Conservation (phyloP, 2,113 vertebrate genomes). For the Malaclemys terrapin region DNA sequence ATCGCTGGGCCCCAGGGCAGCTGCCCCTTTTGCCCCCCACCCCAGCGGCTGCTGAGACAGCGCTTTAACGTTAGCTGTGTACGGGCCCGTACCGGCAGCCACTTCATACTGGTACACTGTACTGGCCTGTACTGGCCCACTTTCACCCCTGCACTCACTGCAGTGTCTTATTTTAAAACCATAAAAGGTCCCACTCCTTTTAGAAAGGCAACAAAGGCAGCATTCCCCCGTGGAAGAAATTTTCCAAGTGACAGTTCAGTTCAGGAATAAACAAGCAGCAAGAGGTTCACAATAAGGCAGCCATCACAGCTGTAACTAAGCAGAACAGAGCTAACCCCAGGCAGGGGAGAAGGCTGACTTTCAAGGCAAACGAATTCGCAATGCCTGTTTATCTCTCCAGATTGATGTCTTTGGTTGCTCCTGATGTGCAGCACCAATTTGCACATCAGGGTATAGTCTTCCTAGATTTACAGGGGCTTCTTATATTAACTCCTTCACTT, state of each 20-base stretch:
- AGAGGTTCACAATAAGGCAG: not conserved
- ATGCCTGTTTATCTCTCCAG: fast-evolving
- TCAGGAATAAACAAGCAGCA: not conserved
- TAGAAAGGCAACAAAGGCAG: not conserved
- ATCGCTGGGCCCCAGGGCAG: no score
- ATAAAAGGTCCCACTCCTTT: not conserved
- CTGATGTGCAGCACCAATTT: not conserved
- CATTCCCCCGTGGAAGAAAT: not conserved
- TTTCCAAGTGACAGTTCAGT: not conserved
- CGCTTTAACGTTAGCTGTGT: no score
- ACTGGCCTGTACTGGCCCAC: no score
- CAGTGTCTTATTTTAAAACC: constrained; percentile 41
- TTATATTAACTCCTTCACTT: constrained; percentile 10
- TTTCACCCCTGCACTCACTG: not conserved
- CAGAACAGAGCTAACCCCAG: not conserved
- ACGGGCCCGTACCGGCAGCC: no score
- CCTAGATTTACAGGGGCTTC: not conserved
- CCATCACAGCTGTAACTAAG: not conserved
- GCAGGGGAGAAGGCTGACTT: not conserved
- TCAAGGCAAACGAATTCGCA: constrained; percentile 1
- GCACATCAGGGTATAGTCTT: not conserved
- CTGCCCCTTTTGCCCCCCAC: no score
- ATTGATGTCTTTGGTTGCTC: not conserved
- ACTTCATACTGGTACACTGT: no score
- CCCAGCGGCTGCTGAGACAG: no score